These are phyloP conservation scores for Parasteatoda tepidariorum DNA, from an alignment of 1,140 invertebrate species.

Conservation along the genomic window DNA sequence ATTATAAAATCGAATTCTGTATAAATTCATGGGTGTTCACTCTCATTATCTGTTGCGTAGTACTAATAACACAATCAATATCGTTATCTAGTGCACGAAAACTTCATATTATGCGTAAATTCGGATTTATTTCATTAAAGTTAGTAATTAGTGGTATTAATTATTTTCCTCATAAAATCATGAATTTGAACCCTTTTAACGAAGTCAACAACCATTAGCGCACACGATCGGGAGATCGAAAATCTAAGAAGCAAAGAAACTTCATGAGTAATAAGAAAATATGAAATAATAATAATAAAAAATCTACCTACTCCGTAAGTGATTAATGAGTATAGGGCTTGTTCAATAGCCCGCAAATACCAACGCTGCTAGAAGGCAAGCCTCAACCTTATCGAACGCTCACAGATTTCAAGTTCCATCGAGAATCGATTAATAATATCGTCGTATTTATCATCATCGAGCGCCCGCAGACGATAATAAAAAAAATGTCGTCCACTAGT, in stretches of 20 bases:
- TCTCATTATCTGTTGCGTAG: not conserved
- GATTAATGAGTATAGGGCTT: slow-evolving; percentile 37
- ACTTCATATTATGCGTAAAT: not conserved
- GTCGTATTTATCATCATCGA: slow-evolving; percentile 52
- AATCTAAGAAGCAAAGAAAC: not conserved
- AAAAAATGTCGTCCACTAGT: not conserved
- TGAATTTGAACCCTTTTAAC: not conserved
- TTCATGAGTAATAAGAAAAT: not conserved
- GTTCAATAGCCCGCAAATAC: slow-evolving; percentile 47
- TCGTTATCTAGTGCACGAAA: not conserved
- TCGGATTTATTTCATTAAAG: not conserved
- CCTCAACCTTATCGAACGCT: slow-evolving; percentile 38
- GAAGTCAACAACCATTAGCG: not conserved
- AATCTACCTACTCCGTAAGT: slow-evolving; percentile 2
- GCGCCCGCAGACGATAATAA: slow-evolving; percentile 28
- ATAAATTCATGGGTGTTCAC: not conserved
- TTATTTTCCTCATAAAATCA: slow-evolving; percentile 8
- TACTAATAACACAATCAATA: not conserved
- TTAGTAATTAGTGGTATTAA: not conserved
- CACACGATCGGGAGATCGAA: not conserved
- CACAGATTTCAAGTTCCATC: slow-evolving; percentile 49
- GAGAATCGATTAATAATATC: slow-evolving; percentile 57
- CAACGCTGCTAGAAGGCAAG: not conserved
- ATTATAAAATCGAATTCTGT: not conserved
- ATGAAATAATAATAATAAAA: slow-evolving; percentile 10